Percentiles rank a stretch among this genome's conserved stretches.
Conservation (phyloP, 2,888 invertebrate genomes). For the Neocrepidodera transversa region DNA sequence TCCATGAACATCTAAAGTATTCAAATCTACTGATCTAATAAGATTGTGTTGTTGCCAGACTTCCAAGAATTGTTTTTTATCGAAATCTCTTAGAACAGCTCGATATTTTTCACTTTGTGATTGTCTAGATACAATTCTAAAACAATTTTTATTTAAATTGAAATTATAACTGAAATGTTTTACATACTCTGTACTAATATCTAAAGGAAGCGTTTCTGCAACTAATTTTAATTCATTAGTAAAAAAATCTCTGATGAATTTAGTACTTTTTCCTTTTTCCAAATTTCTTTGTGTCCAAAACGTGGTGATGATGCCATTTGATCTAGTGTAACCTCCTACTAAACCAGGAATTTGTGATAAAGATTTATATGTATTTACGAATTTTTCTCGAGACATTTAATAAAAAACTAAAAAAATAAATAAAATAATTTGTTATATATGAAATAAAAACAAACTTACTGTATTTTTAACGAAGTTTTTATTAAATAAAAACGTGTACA, state of each 20-base stretch:
- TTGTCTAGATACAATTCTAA: constrained; percentile 65
- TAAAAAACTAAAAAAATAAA: no score
- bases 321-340: constrained; percentile 49
- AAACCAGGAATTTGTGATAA: constrained; percentile 68
- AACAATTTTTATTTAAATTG: constrained; percentile 6
- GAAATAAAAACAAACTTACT: no score
- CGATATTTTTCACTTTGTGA: constrained; percentile 68
- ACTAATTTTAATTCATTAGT: constrained; percentile 61
- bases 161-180: neutral
- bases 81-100: constrained; percentile 69
- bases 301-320: constrained; percentile 62
- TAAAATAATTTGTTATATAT: no score
- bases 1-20: constrained; percentile 78
- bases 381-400: no score
- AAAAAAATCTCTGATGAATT: constrained; percentile 64
- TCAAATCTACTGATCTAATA: constrained; percentile 72
- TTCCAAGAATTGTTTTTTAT: constrained; percentile 75
- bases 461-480: no score
- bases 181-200: constrained; percentile 71
- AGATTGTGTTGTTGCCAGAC: constrained; percentile 71
- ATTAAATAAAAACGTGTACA: no score
- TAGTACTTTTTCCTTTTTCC: constrained; percentile 68
- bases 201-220: constrained; percentile 65
- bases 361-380: constrained; percentile 68
- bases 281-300: constrained; percentile 73